phyloP scores from a whole-genome alignment of 2,797 vertebrate species.

The Lutjanus campechanus region DNA sequence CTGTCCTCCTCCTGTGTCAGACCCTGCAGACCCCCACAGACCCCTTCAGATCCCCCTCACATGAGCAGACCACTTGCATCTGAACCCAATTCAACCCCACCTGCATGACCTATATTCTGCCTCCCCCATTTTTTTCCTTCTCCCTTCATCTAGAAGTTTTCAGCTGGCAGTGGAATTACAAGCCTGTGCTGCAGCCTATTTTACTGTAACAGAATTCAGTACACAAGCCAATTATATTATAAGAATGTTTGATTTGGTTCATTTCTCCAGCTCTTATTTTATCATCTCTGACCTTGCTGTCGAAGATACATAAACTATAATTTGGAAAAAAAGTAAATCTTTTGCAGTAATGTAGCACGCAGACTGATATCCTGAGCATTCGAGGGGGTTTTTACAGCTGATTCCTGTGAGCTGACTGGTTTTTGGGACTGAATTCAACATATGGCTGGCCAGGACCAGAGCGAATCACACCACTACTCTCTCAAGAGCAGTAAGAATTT shows the following conservation, averaged over 20 bases:
- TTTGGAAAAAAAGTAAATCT: conserved; percentile 50
- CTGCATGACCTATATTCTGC: conserved; percentile 83
- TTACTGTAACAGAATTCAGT: conserved; percentile 54
- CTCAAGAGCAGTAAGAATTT: conserved; percentile 75
- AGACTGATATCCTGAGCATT: conserved; percentile 49
- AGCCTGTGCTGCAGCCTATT: conserved; percentile 43
- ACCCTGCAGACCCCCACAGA: conserved; percentile 32
- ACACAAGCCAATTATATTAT: conserved; percentile 57
- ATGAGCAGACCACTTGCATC: conserved; percentile 59
- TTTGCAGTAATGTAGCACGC: conserved; percentile 40
- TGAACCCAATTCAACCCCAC: conserved; percentile 82
- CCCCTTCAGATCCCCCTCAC: conserved; percentile 51
- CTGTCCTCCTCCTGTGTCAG: conserved; percentile 35
- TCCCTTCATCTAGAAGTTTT: conserved; percentile 60
- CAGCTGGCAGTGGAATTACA: conserved; percentile 47
- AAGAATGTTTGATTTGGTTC: conserved; percentile 63
- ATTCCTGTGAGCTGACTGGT: conserved; percentile 73
- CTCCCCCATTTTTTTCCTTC: conserved; percentile 28
- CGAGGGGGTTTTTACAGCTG: conserved; percentile 54
- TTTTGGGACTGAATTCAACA: conserved; percentile 70
- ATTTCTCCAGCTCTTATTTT: conserved; percentile 60
- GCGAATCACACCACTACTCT: conserved; percentile 71
- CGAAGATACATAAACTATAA: conserved; percentile 53
- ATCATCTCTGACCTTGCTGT: conserved; percentile 54
- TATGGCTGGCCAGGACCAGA: conserved; percentile 58